phyloP scores from a whole-genome alignment of 2,113 vertebrate species.

The Lichenostomus cassidix region DNA sequence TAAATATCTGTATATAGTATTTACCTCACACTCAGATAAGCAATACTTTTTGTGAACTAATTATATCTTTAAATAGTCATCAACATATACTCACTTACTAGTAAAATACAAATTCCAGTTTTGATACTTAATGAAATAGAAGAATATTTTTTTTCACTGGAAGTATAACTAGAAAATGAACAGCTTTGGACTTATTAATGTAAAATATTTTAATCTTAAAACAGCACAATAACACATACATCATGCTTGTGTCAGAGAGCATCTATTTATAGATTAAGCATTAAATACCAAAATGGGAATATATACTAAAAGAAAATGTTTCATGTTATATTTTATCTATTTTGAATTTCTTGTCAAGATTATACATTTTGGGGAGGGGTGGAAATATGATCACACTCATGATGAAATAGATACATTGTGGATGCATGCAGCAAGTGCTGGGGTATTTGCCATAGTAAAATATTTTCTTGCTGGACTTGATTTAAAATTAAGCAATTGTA shows the following conservation, averaged over 20 bases:
- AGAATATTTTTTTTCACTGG: neutral
- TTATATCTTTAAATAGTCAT: slow-evolving; percentile 25
- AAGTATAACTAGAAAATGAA: neutral
- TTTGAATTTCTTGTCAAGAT: slow-evolving; percentile 10
- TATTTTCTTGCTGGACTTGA: slow-evolving; percentile 42
- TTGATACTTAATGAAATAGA: slow-evolving; percentile 29
- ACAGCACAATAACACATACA: neutral
- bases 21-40: slow-evolving; percentile 23
- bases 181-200: neutral
- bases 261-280: slow-evolving; percentile 15
- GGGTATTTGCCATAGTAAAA: slow-evolving; percentile 45
- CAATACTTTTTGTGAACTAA: slow-evolving; percentile 39
- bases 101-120: slow-evolving; percentile 22
- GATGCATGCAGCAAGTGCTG: slow-evolving; percentile 41
- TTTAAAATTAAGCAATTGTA: slow-evolving; percentile 70
- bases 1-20: slow-evolving; percentile 52
- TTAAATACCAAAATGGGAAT: slow-evolving; percentile 32
- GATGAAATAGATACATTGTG: slow-evolving; percentile 21
- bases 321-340: neutral
- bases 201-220: slow-evolving; percentile 36
- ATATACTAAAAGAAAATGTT: slow-evolving; percentile 31
- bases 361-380: slow-evolving; percentile 7
- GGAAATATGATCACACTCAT: neutral
- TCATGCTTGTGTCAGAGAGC: neutral
- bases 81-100: neutral